phyloP scores from a whole-genome alignment of 1,140 invertebrate genomes.

The Branchinecta lynchi region DNA sequence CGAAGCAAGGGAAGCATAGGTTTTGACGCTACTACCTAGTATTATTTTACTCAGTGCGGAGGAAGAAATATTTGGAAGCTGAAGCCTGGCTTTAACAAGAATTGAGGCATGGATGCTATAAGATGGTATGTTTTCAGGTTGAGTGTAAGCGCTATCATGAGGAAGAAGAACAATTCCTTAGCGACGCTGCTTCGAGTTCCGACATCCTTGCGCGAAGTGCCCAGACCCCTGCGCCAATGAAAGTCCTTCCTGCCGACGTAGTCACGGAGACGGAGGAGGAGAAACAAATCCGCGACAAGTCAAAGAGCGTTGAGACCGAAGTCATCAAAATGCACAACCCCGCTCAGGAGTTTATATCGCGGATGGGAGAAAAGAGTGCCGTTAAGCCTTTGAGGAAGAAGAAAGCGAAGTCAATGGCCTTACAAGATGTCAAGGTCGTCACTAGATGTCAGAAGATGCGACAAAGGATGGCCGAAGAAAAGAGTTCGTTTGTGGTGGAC shows the following conservation, averaged over 20 bases:
- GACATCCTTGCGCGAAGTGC: neutral
- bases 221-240: neutral
- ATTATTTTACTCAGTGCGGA: too few relatives aligned
- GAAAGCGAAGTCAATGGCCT: slow-evolving; percentile 17
- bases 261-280: neutral
- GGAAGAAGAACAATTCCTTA: too few relatives aligned
- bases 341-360: neutral
- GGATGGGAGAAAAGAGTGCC: neutral
- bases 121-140: too few relatives aligned
- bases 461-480: slow-evolving; percentile 16
- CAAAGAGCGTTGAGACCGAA: neutral
- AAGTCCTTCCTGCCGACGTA: neutral
- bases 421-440: slow-evolving; percentile 24
- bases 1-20: too few relatives aligned
- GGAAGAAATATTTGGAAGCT: too few relatives aligned
- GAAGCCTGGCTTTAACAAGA: too few relatives aligned
- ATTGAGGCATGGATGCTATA: too few relatives aligned
- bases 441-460: slow-evolving; percentile 46
- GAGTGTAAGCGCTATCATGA: too few relatives aligned
- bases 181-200: too few relatives aligned
- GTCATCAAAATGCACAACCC: neutral
- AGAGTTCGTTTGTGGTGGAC: slow-evolving; percentile 34
- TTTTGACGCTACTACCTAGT: too few relatives aligned
- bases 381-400: neutral
- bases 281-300: neutral